Conservation (phyloP, 1,140 invertebrate species). For the Trinorchestia longiramus region DNA sequence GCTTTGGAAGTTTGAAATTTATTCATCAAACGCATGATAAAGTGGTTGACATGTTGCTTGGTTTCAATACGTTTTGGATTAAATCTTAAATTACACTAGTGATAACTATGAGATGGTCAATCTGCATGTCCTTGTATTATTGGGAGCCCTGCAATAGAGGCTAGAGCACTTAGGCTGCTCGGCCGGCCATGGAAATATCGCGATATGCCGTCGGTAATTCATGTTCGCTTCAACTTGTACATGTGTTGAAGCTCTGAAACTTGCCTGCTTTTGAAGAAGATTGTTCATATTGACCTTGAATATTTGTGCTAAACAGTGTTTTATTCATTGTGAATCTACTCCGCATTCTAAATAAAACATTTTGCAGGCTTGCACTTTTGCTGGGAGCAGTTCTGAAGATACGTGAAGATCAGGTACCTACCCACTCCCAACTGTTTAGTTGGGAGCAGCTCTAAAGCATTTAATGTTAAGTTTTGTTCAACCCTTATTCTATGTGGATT, state of each 20-base stretch:
- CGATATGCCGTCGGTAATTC: not conserved
- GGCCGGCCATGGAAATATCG: constrained; percentile 13
- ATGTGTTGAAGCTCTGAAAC: not conserved
- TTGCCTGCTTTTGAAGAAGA: not conserved
- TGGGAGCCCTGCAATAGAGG: not conserved
- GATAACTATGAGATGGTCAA: not conserved
- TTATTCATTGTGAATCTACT: not conserved
- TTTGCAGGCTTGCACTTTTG: constrained; percentile 28
- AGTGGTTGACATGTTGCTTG: not conserved
- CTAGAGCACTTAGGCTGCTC: constrained; percentile 32
- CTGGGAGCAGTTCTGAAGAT: not conserved
- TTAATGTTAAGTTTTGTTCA: not conserved
- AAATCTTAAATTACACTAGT: not conserved
- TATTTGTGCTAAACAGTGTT: constrained; percentile 17
- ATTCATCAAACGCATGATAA: not conserved
- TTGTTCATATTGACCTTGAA: constrained; percentile 26
- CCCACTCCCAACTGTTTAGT: not conserved
- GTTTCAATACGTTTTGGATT: not conserved
- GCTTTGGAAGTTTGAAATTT: not conserved
- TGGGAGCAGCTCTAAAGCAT: not conserved
- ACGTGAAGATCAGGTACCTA: constrained; percentile 51
- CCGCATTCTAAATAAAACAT: constrained; percentile 22
- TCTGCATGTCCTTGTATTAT: not conserved
- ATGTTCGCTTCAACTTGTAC: not conserved
- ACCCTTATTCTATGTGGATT: not conserved